Evolutionary conservation across 2,888 invertebrate species (phyloP), one percentile per base, ranked within the genome.

Genomic region (Dioctria linearis): DNA sequence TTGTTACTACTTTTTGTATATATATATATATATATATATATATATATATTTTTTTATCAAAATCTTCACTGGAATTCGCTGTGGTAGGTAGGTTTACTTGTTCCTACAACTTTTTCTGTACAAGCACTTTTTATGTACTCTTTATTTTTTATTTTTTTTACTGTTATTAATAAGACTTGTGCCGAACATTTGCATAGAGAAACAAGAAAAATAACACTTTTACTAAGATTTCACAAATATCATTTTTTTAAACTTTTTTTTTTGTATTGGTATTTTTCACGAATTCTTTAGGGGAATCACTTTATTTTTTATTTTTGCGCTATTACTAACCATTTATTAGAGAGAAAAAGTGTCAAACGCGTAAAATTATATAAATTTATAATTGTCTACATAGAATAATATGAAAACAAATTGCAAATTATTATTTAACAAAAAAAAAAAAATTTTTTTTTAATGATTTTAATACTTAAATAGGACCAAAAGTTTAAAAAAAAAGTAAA

Each of bases 251-350:
- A 25, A 69, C 37, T 67, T 49, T 25, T 13, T 46, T 49, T 25
- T 49, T 66, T 25, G n/a, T 11, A 3, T 46, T 46, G 0, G 39
- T 51, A 43, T 69, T 46, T 51, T 51, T 69, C 69, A 69, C 69
- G 49, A 49, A 67, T 69, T 51, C 69, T 51, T 8, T 3, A 13
- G 51, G 51, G 51, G 39, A 69, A 51, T 69, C 69, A 69, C 69
- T 69, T 25, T 49, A n/a, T n/a, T 69, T 49, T 69, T 69, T 9
- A 49, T 61, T n/a, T 25, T 25, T 25, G 25, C 5, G 42, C 42
- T 42, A 65, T 57, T 57, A 73, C 57, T 57, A 73, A 73, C 73
- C 73, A 73, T 73, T 73, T 42, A 73, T 57, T 39, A 57, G 40
- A 59, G 59, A 25, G n/a, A n/a, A 2, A 25, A 25, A 73, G 42